Evolutionary conservation across 2,888 invertebrate species (phyloP).

Genomic region (Epistrophe eligans): DNA sequence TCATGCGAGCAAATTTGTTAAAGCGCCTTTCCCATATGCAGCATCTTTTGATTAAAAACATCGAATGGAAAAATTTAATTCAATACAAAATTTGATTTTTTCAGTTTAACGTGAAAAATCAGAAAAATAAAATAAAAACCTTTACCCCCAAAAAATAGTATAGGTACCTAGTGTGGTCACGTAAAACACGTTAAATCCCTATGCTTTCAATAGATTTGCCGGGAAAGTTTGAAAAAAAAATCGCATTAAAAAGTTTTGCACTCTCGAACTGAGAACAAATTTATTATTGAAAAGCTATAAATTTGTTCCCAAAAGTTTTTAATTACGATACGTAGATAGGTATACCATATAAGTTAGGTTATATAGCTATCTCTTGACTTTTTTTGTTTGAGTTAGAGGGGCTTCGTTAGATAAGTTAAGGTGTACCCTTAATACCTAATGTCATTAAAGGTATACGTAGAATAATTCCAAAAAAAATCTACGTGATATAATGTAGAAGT

Average conservation of each 20-base stretch:
- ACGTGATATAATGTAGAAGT: conserved; percentile 57
- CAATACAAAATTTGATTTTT: too few relatives aligned
- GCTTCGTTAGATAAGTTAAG: conserved; percentile 1
- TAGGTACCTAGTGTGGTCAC: too few relatives aligned
- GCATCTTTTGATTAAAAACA: too few relatives aligned
- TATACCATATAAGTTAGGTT: not conserved
- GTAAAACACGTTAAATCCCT: conserved; percentile 52
- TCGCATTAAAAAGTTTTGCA: conserved; percentile 44
- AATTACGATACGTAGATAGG: conserved; percentile 50
- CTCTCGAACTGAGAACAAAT: conserved; percentile 44
- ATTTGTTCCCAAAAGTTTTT: conserved; percentile 58
- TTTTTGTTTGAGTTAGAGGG: not conserved
- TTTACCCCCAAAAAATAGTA: conserved; percentile 9
- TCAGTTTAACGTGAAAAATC: too few relatives aligned
- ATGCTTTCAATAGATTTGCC: conserved; percentile 47
- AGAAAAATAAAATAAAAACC: not conserved
- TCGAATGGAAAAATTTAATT: too few relatives aligned
- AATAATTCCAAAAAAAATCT: not conserved
- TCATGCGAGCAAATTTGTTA: too few relatives aligned
- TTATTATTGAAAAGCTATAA: conserved; percentile 72
- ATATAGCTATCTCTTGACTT: not conserved
- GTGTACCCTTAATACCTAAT: not conserved
- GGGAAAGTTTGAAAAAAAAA: not conserved
- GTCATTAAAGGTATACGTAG: too few relatives aligned
- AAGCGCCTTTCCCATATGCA: too few relatives aligned